Conservation (phyloP, 2,888 invertebrate genomes). For the Mesorhabditis belari region DNA sequence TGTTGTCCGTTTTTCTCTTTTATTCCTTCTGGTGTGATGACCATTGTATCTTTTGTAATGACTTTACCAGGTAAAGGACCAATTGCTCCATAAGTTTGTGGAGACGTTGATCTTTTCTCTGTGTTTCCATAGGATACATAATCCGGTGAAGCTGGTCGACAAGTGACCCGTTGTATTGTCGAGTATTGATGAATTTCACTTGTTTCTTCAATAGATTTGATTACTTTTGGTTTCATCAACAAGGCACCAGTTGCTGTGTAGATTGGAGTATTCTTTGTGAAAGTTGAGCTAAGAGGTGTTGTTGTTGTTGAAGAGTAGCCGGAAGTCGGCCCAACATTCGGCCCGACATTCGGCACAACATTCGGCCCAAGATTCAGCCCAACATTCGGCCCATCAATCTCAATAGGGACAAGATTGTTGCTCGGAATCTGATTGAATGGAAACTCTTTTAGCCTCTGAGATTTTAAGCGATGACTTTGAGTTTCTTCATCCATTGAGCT, state of each 20-base stretch:
- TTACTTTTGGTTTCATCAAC: constrained; percentile 30
- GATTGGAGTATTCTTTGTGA: constrained; percentile 13
- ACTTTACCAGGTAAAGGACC: constrained; percentile 48
- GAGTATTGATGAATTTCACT: neutral
- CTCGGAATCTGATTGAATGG: constrained; percentile 14
- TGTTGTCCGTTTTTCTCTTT: too few relatives aligned
- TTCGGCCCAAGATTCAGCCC: constrained; percentile 27
- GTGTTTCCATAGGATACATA: constrained; percentile 11
- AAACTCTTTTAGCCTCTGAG: constrained; percentile 17
- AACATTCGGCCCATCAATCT: constrained; percentile 46
- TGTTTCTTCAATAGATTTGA: constrained; percentile 15
- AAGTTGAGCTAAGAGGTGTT: neutral
- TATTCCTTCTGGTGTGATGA: constrained; percentile 43
- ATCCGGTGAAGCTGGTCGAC: constrained; percentile 20
- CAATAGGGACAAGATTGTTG: constrained; percentile 37
- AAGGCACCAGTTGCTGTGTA: constrained; percentile 31
- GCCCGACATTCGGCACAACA: constrained; percentile 39
- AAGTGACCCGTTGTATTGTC: constrained; percentile 2
- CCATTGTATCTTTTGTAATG: constrained; percentile 38
- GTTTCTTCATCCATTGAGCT: neutral
- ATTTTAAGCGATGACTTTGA: neutral
- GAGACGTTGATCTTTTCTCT: neutral
- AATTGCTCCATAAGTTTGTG: constrained; percentile 28
- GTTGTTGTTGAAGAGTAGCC: too few relatives aligned
- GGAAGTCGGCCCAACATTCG: constrained; percentile 20